Base-by-base conservation (phyloP, 2,797 vertebrate genomes). In the Acanthopagrus latus region DNA sequence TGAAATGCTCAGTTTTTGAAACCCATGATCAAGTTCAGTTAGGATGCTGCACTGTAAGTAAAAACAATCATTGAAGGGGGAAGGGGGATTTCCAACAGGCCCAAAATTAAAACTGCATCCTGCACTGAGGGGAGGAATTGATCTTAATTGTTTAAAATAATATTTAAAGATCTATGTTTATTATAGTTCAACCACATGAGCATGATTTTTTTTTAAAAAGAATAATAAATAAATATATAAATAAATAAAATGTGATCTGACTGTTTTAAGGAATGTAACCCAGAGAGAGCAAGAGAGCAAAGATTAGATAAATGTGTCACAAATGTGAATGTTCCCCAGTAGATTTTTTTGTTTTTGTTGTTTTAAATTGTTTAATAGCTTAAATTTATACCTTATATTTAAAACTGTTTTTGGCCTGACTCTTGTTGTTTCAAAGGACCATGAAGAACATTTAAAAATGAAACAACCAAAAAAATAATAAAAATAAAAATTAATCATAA, bases 21-120 rank as follows among this genome's bases (percentile, higher is more conserved):
- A 89, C 90, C 81, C 91, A 85, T 91, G 88, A 89, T 85, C 82
- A 80, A 84, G 64, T 81, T 81, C 20, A 70, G 56, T 74, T 76
- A 38, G 33, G 33, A 38, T 38, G 33, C 68, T 81, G 25, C 72
- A 66, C 54, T 62, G 48, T 62, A 80, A 89, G 87, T 83, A 81
- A 71, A 48, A 63, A 38, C 29, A 33, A 33, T 21, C 57, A 47
- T 55, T 58, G 38, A 70, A 54, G 29, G 44, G 17, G 17, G 17
- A 10, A 20, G 8, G 85, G 89, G 90, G 46, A 56, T 73, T 90
- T 88, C 80, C 85, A 80, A 10, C 16, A 18, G 25, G 50, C 66
- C 66, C 10, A 56, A 77, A 78, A 33, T 46, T 44, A 72, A 68
- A 76, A 72, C 14, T 0, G 54, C 4, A 65, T 83, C 13, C 33